Base-by-base conservation (phyloP, 2,888 invertebrate genomes). In the Quadriops clusia region DNA sequence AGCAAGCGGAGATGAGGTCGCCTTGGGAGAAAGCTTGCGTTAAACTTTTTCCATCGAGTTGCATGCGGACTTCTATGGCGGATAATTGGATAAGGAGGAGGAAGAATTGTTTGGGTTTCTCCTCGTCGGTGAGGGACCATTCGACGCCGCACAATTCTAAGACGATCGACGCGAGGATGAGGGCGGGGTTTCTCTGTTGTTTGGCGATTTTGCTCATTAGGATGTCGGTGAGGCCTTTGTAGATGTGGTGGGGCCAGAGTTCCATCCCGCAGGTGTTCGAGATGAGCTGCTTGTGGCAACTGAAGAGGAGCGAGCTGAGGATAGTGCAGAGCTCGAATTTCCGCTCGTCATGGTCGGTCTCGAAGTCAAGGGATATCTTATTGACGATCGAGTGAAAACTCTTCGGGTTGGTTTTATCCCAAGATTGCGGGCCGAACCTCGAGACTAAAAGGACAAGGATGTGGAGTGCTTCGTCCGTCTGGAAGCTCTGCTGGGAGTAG, bases 41-140 rank as follows among this genome's bases (percentile, higher is more conserved):
- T 43, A 89, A 68, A 50, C 77, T 78, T 48, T 81, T 79, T 41
- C 87, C 85, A 51, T 93, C 93, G 39, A 93, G 65, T 44, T 87
- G 85, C 90, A 94, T 91, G 50, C 91, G 74, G 2, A 93, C 81
- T 69, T 94, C 93, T 52, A 93, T 85, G 28, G 89, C 86, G 46
- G 84, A 79, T 33, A 94, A 64, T 55, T 93, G 90, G 33, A 90
- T 73, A 13, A 85, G 58, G 7, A 91, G 61, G 11, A 90, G 64
- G 46, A 91, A 77, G 50, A 89, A 81, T 50, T 85, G 77, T 60
- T 84, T 83, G 34, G 70, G 70, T 33, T 85, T 84, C 34, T 79
- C 79, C 37, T 80, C 79, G 56, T 84, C 82, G 46, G 71, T 72
- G 41, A 87, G 64, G 32, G 80, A 72, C 87, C 89, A 90, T 41